A percentile compares a stretch with the other conserved stretches of the same genome.
phyloP scores from a whole-genome alignment of 2,888 invertebrate species.

The Cerceris rybyensis region DNA sequence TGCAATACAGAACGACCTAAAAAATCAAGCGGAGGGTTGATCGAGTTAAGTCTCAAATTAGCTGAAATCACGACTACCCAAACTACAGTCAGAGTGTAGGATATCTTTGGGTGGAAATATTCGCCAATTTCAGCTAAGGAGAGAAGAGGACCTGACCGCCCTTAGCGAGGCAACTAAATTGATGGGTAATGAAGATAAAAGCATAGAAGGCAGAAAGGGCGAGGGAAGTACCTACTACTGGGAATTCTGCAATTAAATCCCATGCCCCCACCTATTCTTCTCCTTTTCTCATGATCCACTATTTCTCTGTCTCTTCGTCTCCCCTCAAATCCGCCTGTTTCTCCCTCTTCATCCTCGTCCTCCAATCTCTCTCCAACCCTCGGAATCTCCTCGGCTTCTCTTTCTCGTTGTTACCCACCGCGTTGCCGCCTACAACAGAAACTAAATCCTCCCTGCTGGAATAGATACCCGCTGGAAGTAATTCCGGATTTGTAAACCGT shows the following conservation, averaged over 20 bases:
- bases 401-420: constrained; percentile 42
- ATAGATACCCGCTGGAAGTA: constrained; percentile 54
- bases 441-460: constrained; percentile 50
- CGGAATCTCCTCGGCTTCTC: neutral
- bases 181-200: constrained; percentile 67
- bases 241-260: constrained; percentile 66
- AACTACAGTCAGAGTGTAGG: constrained; percentile 5
- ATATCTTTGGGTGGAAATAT: constrained; percentile 54
- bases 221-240: constrained; percentile 14
- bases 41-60: constrained; percentile 53
- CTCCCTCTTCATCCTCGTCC: neutral
- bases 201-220: constrained; percentile 18
- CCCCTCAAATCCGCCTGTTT: constrained; percentile 15
- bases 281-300: constrained; percentile 19
- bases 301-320: constrained; percentile 28
- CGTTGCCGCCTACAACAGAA: constrained; percentile 51
- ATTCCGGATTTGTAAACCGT: constrained; percentile 66
- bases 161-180: constrained; percentile 49
- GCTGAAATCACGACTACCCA: constrained; percentile 51
- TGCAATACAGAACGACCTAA: neutral
- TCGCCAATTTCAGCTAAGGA: constrained; percentile 44
- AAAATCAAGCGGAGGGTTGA: constrained; percentile 37
- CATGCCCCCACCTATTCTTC: constrained; percentile 22
- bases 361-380: neutral
- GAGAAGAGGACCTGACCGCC: constrained; percentile 35